phyloP scores from a whole-genome alignment of 1,140 invertebrate species.

The Drusus annulatus region DNA sequence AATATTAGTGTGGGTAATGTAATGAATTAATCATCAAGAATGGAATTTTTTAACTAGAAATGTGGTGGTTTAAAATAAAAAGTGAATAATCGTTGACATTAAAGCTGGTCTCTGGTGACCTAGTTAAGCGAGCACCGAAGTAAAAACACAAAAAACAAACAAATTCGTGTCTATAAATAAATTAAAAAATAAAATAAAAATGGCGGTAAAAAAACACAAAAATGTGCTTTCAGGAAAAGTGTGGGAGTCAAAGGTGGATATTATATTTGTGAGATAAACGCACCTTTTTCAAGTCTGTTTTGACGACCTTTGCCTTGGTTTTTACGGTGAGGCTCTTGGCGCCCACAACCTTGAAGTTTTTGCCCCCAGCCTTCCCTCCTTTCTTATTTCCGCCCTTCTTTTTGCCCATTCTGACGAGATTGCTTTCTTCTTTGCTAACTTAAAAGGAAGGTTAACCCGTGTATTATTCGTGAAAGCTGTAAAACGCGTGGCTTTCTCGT shows the following conservation, averaged over 20 bases:
- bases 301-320: conserved; percentile 53
- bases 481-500: conserved; percentile 38
- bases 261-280: too few relatives aligned
- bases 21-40: too few relatives aligned
- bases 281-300: conserved; percentile 56
- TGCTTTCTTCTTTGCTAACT: background rate
- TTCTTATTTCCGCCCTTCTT: conserved; percentile 52
- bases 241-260: too few relatives aligned
- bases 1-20: too few relatives aligned
- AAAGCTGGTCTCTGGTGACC: too few relatives aligned
- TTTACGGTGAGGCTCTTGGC: conserved; percentile 56
- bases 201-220: background rate
- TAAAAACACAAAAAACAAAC: too few relatives aligned
- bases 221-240: too few relatives aligned
- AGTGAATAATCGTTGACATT: too few relatives aligned
- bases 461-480: background rate
- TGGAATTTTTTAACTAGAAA: too few relatives aligned
- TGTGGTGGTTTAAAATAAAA: too few relatives aligned
- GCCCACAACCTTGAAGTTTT: conserved; percentile 57
- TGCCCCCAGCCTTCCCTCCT: conserved; percentile 41
- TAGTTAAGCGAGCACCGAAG: too few relatives aligned
- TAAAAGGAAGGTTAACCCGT: too few relatives aligned
- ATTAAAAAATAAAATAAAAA: background rate
- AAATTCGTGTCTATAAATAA: background rate
- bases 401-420: conserved; percentile 51